phyloP scores from a whole-genome alignment of 2,113 vertebrate species.

The Bos javanicus region DNA sequence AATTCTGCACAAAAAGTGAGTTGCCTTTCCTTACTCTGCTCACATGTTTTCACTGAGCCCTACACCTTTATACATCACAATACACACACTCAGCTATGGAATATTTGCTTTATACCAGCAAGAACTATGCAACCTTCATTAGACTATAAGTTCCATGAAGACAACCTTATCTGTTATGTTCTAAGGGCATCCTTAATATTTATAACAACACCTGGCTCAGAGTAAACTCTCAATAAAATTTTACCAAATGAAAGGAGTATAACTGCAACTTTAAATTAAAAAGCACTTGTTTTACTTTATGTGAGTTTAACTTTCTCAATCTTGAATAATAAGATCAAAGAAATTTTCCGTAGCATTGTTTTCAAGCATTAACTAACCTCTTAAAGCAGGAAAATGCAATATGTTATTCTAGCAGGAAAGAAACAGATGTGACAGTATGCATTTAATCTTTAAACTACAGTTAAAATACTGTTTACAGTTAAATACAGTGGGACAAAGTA shows the following conservation, averaged over 20 bases:
- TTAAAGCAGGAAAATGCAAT: background rate
- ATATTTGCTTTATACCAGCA: background rate
- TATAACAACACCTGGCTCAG: background rate
- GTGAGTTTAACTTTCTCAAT: background rate
- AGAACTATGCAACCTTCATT: background rate
- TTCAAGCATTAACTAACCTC: background rate
- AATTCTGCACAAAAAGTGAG: background rate
- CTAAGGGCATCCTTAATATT: background rate
- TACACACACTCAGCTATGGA: background rate
- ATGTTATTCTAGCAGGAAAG: background rate
- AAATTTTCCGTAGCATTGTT: background rate
- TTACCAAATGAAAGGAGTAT: background rate
- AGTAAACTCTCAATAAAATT: background rate
- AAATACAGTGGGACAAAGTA: background rate
- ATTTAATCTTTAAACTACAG: background rate
- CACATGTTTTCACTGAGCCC: background rate
- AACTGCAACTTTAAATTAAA: background rate
- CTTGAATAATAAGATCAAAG: background rate
- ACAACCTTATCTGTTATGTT: background rate
- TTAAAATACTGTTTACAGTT: background rate
- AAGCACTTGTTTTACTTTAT: background rate
- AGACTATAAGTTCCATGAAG: background rate
- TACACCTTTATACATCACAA: background rate
- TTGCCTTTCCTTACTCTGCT: background rate
- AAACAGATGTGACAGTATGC: background rate